Percentiles rank a stretch among this genome's conserved stretches.
Conservation (phyloP, 2,113 vertebrate genomes). For the Leptodactylus fuscus region DNA sequence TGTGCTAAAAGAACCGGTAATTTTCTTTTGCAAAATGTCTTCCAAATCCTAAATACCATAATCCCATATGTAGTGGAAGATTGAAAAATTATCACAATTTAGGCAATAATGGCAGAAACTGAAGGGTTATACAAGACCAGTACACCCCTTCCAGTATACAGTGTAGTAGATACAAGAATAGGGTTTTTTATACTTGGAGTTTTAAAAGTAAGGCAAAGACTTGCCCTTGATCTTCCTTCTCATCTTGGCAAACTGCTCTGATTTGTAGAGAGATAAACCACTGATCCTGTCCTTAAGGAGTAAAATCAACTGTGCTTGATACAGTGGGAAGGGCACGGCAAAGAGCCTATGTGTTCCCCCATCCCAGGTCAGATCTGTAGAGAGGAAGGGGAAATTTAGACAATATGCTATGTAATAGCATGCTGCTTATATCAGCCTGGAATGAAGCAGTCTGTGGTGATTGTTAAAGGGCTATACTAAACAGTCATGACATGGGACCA, state of each 20-base stretch:
- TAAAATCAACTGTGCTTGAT: too few relatives aligned
- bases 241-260: not conserved
- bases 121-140: not conserved
- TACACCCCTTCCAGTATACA: not conserved
- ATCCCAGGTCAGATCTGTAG: not conserved
- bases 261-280: too few relatives aligned
- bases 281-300: too few relatives aligned
- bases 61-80: not conserved
- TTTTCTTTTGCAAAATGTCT: slow-evolving; percentile 14
- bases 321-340: too few relatives aligned
- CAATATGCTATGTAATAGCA: not conserved
- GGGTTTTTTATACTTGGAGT: not conserved
- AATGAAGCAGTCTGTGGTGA: not conserved
- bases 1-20: not conserved
- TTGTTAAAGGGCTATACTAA: not conserved
- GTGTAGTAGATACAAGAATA: not conserved
- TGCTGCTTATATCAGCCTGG: not conserved
- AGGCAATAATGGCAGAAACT: not conserved
- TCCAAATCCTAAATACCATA: slow-evolving; percentile 4
- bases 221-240: not conserved
- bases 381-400: not conserved
- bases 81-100: slow-evolving; percentile 16
- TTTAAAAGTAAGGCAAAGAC: not conserved
- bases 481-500: not conserved
- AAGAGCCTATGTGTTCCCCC: not conserved